Base-by-base conservation (phyloP, 2,888 invertebrate species). In the Syritta pipiens region DNA sequence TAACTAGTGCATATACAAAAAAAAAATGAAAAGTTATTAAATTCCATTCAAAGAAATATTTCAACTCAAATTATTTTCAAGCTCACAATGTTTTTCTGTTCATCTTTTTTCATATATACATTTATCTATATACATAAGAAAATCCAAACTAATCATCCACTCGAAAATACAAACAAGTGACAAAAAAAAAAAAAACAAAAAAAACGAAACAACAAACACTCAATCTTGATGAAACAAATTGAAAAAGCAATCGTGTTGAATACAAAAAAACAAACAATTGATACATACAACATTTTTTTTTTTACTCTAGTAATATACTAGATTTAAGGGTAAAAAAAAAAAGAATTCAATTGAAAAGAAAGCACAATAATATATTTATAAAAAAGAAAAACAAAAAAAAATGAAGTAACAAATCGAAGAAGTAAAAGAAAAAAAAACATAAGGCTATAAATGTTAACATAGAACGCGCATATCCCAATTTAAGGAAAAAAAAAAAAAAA, bases 391-490 rank as follows among this genome's bases (percentile, higher is more conserved):
- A 57, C 22, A 14, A 20, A 4, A 48, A 48, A n/a, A 60, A 51
- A 35, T 19, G 28, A 37, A 55, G 28, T 57, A 72, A 79, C 72
- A 74, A 72, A 79, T 59, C 51, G 60, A 67, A 46, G 48, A 69
- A 67, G 28, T 32, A 53, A 53, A 62, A n/a, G 12, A 71, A 26
- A 14, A 49, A 44, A 57, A 69, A 77, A 69, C 65, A 20, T 57
- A 65, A 81, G 75, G 75, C 75, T 81, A 81, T 81, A 69, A 46
- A 75, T 81, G 75, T 81, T 81, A 81, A 81, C 75, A 81, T 81
- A 81, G 81, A 81, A 81, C 75, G 81, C 81, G 81, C 81, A 81
- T 81, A 81, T 81, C 81, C 81, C 81, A 81, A 69, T 68, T 75
- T 75, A 81, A 69, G 68, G 53, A 75, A 68, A 72, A 69, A 37